Evolutionary conservation across 2,888 invertebrate species (phyloP).

Genomic region (Corythucha ciliata): DNA sequence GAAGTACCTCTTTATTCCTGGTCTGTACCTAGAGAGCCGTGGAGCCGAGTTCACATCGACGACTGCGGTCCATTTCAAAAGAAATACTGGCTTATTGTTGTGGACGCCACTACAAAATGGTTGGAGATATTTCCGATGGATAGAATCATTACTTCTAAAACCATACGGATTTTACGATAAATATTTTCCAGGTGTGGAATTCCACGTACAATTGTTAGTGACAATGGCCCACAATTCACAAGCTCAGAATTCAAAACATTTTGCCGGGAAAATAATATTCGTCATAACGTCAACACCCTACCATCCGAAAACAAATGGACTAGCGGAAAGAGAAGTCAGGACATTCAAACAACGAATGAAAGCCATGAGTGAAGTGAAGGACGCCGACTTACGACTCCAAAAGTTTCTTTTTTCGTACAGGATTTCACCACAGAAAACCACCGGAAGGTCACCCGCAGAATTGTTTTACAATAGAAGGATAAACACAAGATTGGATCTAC

Average conservation of each 20-base stretch:
- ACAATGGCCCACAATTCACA: conserved; percentile 8
- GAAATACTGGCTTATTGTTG: conserved; percentile 32
- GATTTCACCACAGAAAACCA: conserved; percentile 26
- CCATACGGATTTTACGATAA: not conserved
- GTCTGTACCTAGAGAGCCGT: conserved; percentile 31
- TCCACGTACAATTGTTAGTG: conserved; percentile 24
- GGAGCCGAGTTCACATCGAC: conserved; percentile 34
- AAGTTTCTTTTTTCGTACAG: conserved; percentile 25
- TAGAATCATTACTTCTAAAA: not conserved
- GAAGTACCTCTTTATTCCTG: conserved; percentile 29
- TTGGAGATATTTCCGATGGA: conserved; percentile 21
- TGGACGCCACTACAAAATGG: conserved; percentile 34
- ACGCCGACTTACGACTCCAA: conserved; percentile 24
- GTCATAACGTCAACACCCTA: conserved; percentile 26
- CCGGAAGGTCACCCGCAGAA: conserved; percentile 31
- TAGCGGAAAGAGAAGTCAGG: conserved; percentile 35
- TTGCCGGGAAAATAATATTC: not conserved
- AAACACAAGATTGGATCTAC: conserved; percentile 29
- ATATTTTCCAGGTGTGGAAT: conserved; percentile 26
- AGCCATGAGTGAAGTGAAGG: conserved; percentile 12
- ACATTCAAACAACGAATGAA: conserved; percentile 30
- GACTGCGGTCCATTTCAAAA: conserved; percentile 31
- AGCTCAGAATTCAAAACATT: not conserved
- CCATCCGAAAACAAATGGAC: conserved; percentile 33
- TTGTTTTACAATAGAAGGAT: conserved; percentile 32